Evolutionary conservation across 2,888 invertebrate species (phyloP).

Genomic region (Euplagia quadripunctaria): DNA sequence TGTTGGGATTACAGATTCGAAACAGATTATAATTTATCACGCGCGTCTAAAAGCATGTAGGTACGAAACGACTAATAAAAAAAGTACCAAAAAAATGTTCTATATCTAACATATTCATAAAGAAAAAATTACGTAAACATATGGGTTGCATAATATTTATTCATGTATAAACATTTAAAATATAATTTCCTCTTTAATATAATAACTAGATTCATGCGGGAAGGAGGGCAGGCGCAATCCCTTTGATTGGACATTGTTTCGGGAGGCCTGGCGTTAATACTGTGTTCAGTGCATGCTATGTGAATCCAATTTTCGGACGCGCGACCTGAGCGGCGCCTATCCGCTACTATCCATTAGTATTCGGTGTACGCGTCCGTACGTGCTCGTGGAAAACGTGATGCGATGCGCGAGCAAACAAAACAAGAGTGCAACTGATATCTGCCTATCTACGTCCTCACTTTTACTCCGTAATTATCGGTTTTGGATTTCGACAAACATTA

Average conservation of each 20-base stretch:
- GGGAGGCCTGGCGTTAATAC: conserved; percentile 65
- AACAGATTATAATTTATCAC: conserved; percentile 77
- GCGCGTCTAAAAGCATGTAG: conserved; percentile 60
- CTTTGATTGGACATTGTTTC: conserved; percentile 84
- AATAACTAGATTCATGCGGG: conserved; percentile 32
- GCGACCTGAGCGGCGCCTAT: conserved; percentile 65
- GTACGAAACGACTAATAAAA: conserved; percentile 42
- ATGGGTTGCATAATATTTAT: neutral
- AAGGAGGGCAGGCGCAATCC: conserved; percentile 54
- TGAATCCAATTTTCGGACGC: conserved; percentile 79
- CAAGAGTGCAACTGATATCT: conserved; percentile 68
- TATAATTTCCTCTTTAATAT: conserved; percentile 35
- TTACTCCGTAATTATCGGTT: conserved; percentile 58
- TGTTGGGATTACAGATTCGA: conserved; percentile 65
- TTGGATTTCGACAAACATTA: conserved; percentile 17
- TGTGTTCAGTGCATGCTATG: conserved; percentile 68
- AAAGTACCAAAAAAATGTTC: no score
- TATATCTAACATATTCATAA: no score
- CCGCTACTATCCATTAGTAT: conserved; percentile 72
- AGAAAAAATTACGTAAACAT: neutral
- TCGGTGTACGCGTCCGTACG: conserved; percentile 67
- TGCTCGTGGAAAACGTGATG: conserved; percentile 72
- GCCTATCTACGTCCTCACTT: conserved; percentile 58
- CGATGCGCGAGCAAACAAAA: conserved; percentile 76
- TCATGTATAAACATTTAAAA: conserved; percentile 17